Conservation (phyloP, 2,888 invertebrate genomes). For the Prosopocoilus inquinatus region DNA sequence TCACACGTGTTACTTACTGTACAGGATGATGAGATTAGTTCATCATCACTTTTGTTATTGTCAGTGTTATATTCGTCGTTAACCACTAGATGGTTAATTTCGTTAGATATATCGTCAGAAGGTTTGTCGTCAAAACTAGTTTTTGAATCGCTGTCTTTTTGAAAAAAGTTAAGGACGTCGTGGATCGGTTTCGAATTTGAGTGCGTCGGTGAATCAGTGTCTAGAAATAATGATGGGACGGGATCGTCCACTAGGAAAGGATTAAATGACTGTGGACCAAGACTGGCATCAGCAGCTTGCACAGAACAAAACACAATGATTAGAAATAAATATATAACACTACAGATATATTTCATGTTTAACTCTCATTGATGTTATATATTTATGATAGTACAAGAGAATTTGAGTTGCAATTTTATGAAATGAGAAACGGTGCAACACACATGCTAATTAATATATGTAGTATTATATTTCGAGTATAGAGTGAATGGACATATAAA, state of each 20-base stretch:
- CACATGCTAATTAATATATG: background rate
- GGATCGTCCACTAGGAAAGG: conserved; percentile 48
- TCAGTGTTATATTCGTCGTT: background rate
- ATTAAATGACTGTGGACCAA: conserved; percentile 38
- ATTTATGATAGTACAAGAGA: background rate
- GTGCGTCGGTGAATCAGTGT: conserved; percentile 35
- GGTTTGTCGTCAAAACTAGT: conserved; percentile 24
- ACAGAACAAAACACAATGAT: conserved; percentile 34
- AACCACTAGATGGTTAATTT: background rate
- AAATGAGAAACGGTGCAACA: conserved; percentile 1
- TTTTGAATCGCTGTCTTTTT: conserved; percentile 38
- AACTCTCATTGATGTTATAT: background rate
- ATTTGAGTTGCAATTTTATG: background rate
- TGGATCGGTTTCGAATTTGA: conserved; percentile 38
- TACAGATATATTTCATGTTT: background rate
- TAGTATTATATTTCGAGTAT: conserved; percentile 4
- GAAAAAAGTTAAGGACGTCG: conserved; percentile 47
- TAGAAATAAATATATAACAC: conserved; percentile 23
- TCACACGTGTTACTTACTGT: background rate
- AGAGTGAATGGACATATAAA: conserved; percentile 2
- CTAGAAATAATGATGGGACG: conserved; percentile 42
- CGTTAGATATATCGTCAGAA: conserved; percentile 12
- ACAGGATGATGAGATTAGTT: background rate
- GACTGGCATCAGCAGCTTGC: conserved; percentile 48
- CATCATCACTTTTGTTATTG: no score